These are phyloP conservation scores for Enteromius treurensis DNA, from an alignment of 2,797 vertebrate species.

Conservation along the genomic window DNA sequence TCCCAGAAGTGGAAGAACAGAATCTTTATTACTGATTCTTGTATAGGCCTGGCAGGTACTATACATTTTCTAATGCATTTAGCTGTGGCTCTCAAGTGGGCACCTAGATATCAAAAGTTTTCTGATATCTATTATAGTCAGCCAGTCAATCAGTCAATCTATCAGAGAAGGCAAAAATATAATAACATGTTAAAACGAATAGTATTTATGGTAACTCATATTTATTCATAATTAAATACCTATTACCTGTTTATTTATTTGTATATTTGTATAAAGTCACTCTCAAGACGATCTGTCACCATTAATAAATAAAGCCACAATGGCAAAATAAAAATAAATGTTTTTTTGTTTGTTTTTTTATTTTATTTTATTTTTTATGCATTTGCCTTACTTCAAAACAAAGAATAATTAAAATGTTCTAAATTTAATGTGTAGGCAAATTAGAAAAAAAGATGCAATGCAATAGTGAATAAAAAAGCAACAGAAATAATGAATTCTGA, in stretches of 20 bases:
- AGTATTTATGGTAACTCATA: no score
- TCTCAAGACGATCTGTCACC: not conserved
- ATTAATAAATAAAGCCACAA: not conserved
- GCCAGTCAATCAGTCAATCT: not conserved
- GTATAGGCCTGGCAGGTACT: not conserved
- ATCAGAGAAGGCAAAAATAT: not conserved
- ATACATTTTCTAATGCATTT: not conserved
- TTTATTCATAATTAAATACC: no score
- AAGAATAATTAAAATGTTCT: no score
- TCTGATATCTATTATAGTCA: not conserved
- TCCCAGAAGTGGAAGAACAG: constrained; percentile 11
- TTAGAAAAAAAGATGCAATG: not conserved
- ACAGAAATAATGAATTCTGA: not conserved
- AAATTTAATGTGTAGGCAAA: not conserved
- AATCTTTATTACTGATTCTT: constrained; percentile 6
- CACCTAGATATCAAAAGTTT: not conserved
- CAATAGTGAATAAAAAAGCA: not conserved
- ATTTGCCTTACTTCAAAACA: no score
- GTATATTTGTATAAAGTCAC: no score
- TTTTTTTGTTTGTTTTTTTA: no score
- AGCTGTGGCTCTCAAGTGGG: not conserved
- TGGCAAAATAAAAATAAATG: not conserved
- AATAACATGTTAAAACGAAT: not conserved
- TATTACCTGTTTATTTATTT: not conserved
- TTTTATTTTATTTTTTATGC: no score